A percentile compares a stretch with the other conserved stretches of the same genome.
Evolutionary conservation across 2,888 invertebrate genomes (phyloP).

Genomic region (Masnerella sp.): DNA sequence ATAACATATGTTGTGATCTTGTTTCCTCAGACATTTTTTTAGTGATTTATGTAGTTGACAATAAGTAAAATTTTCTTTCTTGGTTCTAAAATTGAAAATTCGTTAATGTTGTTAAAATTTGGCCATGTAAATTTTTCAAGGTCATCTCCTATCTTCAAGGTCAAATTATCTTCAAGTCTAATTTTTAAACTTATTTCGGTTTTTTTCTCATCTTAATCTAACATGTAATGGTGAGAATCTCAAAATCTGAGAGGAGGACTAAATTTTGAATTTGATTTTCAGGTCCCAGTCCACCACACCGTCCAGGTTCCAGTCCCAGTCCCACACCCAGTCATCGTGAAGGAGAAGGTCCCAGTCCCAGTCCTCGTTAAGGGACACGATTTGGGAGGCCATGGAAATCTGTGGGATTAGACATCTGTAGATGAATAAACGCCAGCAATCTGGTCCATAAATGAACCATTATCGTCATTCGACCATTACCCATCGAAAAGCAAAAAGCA

Average conservation of each 20-base stretch:
- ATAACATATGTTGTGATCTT: too few relatives aligned
- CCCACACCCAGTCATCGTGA: conserved; percentile 81
- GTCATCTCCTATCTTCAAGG: too few relatives aligned
- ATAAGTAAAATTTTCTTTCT: too few relatives aligned
- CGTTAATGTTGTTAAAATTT: too few relatives aligned
- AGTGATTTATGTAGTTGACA: too few relatives aligned
- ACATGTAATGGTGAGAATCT: too few relatives aligned
- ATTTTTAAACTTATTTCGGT: too few relatives aligned
- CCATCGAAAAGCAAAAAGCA: conserved; percentile 21
- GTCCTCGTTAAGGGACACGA: conserved; percentile 67
- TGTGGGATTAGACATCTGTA: conserved; percentile 37
- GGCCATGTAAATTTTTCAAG: too few relatives aligned
- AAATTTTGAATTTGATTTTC: conserved; percentile 17
- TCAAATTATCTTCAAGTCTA: too few relatives aligned
- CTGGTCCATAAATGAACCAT: conserved; percentile 13
- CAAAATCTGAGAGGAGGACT: not conserved
- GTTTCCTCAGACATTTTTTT: too few relatives aligned
- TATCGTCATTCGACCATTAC: conserved; percentile 36
- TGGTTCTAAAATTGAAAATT: too few relatives aligned
- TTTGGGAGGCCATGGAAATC: conserved; percentile 56
- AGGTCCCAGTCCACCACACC: conserved; percentile 75
- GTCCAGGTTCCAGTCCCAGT: conserved; percentile 81
- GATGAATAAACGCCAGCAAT: conserved; percentile 1
- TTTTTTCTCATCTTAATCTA: too few relatives aligned
- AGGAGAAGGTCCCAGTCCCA: conserved; percentile 74